Base-by-base conservation (phyloP, 1,140 invertebrate genomes). In the Zaprionus nigranus region DNA sequence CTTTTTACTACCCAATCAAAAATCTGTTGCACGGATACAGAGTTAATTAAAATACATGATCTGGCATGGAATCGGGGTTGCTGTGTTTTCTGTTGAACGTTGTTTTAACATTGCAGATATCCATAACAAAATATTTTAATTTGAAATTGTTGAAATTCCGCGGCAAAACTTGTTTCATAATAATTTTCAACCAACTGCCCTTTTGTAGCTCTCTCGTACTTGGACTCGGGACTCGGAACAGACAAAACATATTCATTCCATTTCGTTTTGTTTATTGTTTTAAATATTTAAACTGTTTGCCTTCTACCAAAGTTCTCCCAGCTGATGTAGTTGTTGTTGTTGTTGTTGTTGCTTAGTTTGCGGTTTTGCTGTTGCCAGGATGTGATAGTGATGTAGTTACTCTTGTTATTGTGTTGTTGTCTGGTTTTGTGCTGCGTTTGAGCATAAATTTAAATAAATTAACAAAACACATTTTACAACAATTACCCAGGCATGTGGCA, bases 381-480 rank as follows among this genome's bases (percentile, higher is more conserved):
- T 59, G 70, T 73, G 30, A 34, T 73, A 73, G 70, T 73, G 59
- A 73, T 75, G 66, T 38, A 46, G 36, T n/a, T 54, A 28, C 17
- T 70, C 49, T 30, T 67, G 59, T 38, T 54, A 20, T n/a, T 43
- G 36, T 75, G 70, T 54, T 38, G 58, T 30, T 67, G 69, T 43
- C 56, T 69, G 58, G 59, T 38, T 30, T 68, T 57, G 62, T 64
- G 60, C 66, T 40, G 61, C 73, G 43, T 71, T 77, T 53, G 49
- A 70, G 70, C 81, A 83, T 79, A 79, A 84, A 88, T 83, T 87
- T 79, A 79, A 88, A 90, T 88, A 83, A 90, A 88, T 90, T 90
- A 79, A 82, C 85, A 84, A 85, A 84, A 80, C 75, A 81, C 67
- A 81, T 78, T 78, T 78, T 64, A 75, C 76, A 78, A 75, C 83